phyloP scores from a whole-genome alignment of 1,140 invertebrate genomes.

The Berghia stephanieae region DNA sequence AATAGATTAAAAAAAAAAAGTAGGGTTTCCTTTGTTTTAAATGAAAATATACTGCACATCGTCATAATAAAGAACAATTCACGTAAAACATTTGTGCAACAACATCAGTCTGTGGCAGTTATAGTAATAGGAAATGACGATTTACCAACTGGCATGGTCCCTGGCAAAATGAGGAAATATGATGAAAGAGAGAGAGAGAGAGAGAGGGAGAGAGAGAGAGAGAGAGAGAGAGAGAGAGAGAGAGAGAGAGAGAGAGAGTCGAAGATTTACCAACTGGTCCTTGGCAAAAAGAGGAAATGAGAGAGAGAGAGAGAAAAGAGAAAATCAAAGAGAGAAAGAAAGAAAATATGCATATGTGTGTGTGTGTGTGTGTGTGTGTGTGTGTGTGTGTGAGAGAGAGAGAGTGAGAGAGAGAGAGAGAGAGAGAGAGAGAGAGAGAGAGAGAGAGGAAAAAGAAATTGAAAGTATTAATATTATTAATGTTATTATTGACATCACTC shows the following conservation, averaged over 20 bases:
- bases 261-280: background rate
- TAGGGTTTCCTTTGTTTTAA: too few relatives aligned
- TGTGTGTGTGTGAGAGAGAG: background rate
- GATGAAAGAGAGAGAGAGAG: background rate
- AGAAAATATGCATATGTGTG: background rate
- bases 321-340: constrained; percentile 5
- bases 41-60: too few relatives aligned
- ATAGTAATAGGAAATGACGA: background rate
- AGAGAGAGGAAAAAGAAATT: background rate
- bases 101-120: constrained; percentile 67
- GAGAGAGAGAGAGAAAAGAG: constrained; percentile 14
- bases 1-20: constrained; percentile 1
- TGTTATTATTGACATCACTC: background rate
- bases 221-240: background rate
- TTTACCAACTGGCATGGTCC: too few relatives aligned
- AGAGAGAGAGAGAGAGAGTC: background rate
- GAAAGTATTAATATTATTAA: background rate
- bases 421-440: constrained; percentile 15
- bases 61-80: too few relatives aligned
- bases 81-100: too few relatives aligned
- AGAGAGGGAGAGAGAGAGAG: background rate
- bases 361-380: background rate
- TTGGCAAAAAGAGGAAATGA: background rate
- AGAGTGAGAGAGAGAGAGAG: constrained; percentile 18
- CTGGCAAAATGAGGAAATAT: background rate